phyloP scores from a whole-genome alignment of 2,113 vertebrate genomes.

The Entosphenus tridentatus region DNA sequence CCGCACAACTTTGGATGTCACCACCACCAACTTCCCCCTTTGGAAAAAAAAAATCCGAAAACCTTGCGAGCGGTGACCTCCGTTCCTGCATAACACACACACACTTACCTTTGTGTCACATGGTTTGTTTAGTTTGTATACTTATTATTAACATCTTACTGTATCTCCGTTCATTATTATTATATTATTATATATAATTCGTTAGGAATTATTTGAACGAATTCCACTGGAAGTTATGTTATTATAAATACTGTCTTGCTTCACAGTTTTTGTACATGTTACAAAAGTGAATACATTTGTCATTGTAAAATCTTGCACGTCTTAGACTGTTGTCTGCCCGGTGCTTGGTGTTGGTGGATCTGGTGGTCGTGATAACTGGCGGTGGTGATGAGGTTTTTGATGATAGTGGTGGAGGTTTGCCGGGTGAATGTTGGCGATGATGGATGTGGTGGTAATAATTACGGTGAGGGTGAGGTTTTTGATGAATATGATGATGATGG shows the following conservation, averaged over 20 bases:
- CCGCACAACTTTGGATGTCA: too few relatives aligned
- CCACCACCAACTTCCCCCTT: background rate
- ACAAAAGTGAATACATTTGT: background rate
- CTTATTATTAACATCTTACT: slow-evolving; percentile 1
- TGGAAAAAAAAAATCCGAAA: background rate
- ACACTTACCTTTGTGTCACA: background rate
- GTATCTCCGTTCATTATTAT: background rate
- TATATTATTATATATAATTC: background rate
- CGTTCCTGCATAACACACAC: background rate
- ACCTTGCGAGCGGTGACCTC: background rate
- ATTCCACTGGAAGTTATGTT: slow-evolving; percentile 5
- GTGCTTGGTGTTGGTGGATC: too few relatives aligned
- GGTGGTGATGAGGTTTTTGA: too few relatives aligned
- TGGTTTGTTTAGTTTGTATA: background rate
- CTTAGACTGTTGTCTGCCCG: too few relatives aligned
- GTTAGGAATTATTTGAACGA: background rate
- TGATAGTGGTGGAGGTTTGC: too few relatives aligned
- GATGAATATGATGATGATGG: too few relatives aligned
- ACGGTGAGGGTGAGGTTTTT: too few relatives aligned
- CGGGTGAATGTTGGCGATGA: too few relatives aligned
- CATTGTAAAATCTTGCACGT: too few relatives aligned
- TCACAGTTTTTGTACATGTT: slow-evolving; percentile 6
- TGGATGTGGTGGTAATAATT: too few relatives aligned
- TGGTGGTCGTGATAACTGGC: too few relatives aligned
- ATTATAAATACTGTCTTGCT: slow-evolving; percentile 1